Conservation (phyloP, 2,888 invertebrate genomes). For the Campaea margaritaria region DNA sequence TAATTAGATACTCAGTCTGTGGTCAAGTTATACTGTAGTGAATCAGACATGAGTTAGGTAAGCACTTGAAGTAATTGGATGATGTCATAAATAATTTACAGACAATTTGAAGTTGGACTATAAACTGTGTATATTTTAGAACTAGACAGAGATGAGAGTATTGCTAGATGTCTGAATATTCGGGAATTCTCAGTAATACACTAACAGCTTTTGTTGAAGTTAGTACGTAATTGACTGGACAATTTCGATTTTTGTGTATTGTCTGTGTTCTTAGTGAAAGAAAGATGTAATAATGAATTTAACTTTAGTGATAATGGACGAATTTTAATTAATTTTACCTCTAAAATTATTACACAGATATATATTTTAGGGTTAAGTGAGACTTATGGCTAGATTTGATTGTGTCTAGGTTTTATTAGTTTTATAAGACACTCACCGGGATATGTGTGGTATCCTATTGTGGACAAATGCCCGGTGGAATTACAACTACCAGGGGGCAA, state of each 20-base stretch:
- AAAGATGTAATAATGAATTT: no score
- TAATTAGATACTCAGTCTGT: conserved; percentile 21
- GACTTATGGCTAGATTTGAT: no score
- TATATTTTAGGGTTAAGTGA: no score
- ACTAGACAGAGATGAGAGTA: conserved; percentile 1
- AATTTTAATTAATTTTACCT: no score
- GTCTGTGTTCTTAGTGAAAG: no score
- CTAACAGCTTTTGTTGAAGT: no score
- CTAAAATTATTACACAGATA: no score
- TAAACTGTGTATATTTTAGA: conserved; percentile 22
- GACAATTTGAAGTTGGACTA: conserved; percentile 28
- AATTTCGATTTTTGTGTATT: no score
- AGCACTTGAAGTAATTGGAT: conserved; percentile 24
- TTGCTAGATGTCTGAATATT: neutral
- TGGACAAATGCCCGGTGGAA: conserved; percentile 83
- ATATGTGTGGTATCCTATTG: conserved; percentile 78
- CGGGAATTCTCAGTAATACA: no score
- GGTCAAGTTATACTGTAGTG: conserved; percentile 31
- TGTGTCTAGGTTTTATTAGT: neutral
- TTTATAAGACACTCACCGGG: conserved; percentile 60
- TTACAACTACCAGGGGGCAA: conserved; percentile 82
- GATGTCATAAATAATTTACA: conserved; percentile 42
- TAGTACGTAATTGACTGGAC: no score
- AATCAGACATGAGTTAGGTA: conserved; percentile 26
- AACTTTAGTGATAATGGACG: no score